Evolutionary conservation across 2,113 vertebrate species (phyloP).

Genomic region (Ptychochromis oligacanthus): DNA sequence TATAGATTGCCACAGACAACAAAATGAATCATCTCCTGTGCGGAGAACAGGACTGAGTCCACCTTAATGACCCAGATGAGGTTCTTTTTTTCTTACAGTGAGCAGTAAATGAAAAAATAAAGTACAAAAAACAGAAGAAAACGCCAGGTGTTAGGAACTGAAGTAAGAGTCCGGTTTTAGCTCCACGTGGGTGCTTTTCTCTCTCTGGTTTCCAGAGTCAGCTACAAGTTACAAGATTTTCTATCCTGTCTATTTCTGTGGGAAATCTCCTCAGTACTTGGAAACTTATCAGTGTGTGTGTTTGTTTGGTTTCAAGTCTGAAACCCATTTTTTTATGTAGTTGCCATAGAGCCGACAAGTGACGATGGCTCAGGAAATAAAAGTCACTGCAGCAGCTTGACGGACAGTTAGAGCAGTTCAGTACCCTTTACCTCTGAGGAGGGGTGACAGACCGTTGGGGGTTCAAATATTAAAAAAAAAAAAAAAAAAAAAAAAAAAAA

Average conservation of each 20-base stretch:
- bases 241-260: slow-evolving; percentile 30
- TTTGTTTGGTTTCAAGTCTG: neutral
- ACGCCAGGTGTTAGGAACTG: slow-evolving; percentile 85
- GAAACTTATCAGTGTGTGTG: neutral
- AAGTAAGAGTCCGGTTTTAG: slow-evolving; percentile 78
- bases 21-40: slow-evolving; percentile 86
- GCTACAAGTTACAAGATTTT: slow-evolving; percentile 38
- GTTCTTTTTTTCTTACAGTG: slow-evolving; percentile 54
- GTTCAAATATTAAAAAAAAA: neutral
- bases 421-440: slow-evolving; percentile 15
- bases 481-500: neutral
- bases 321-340: neutral
- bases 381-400: slow-evolving; percentile 29
- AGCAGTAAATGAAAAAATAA: slow-evolving; percentile 73
- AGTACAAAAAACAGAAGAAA: slow-evolving; percentile 74
- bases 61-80: slow-evolving; percentile 72
- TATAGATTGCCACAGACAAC: slow-evolving; percentile 94
- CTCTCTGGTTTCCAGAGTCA: slow-evolving; percentile 22
- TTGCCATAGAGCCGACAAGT: slow-evolving; percentile 7
- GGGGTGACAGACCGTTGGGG: too few relatives aligned
- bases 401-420: slow-evolving; percentile 18
- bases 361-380: slow-evolving; percentile 41
- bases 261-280: neutral
- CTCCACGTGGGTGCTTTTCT: slow-evolving; percentile 55
- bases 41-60: slow-evolving; percentile 86